Evolutionary conservation across 2,797 vertebrate genomes (phyloP).

Genomic region (Lacerta bilineata): DNA sequence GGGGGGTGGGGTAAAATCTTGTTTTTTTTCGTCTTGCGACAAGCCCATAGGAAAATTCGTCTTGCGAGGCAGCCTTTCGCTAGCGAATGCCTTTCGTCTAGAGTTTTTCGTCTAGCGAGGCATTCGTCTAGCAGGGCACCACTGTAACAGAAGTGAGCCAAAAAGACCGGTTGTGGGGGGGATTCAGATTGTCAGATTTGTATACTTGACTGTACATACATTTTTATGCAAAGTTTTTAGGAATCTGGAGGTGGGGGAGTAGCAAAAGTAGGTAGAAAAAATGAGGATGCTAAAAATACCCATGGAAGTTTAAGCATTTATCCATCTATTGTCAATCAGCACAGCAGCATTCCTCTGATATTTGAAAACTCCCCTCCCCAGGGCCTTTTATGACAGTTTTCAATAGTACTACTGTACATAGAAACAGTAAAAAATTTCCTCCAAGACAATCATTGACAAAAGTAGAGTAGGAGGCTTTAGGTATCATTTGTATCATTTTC

Average conservation of each 20-base stretch:
- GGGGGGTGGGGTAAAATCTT: too few relatives aligned
- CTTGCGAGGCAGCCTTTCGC: too few relatives aligned
- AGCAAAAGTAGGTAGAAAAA: conserved; percentile 11
- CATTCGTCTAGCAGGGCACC: too few relatives aligned
- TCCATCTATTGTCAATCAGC: not conserved
- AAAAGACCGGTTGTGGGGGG: not conserved
- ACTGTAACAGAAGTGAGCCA: not conserved
- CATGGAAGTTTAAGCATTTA: conserved; percentile 45
- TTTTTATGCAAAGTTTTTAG: conserved; percentile 46
- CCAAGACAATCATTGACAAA: not conserved
- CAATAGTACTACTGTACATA: conserved; percentile 30
- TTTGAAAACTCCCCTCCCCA: conserved; percentile 19
- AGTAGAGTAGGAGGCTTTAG: not conserved
- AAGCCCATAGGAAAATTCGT: too few relatives aligned
- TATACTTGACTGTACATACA: too few relatives aligned
- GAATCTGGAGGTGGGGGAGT: conserved; percentile 33
- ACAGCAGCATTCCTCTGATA: conserved; percentile 48
- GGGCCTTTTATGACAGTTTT: conserved; percentile 45
- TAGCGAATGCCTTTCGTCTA: too few relatives aligned
- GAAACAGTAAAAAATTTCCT: conserved; percentile 2
- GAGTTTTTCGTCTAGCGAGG: too few relatives aligned
- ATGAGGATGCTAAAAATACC: conserved; percentile 32
- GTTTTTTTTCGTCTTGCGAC: too few relatives aligned
- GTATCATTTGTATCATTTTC: not conserved
- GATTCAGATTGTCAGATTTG: too few relatives aligned